Evolutionary conservation across 2,113 vertebrate species (phyloP), one percentile per base, ranked within the genome.

Genomic region (Bucco capensis): DNA sequence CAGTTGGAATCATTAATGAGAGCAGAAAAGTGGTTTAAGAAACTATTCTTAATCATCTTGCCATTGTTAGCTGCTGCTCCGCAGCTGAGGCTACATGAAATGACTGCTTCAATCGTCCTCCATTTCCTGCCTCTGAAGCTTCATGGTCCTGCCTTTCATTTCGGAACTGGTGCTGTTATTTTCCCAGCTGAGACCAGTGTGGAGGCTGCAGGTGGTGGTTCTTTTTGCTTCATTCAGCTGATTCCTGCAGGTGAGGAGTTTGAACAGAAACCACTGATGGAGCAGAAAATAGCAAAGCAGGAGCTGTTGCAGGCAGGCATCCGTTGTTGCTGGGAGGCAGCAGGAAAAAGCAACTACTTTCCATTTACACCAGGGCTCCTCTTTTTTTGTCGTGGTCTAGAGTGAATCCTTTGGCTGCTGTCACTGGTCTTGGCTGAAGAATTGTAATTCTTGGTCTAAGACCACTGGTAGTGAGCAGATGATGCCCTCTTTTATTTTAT

Each of bases 71-170:
- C 86, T 86, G 77, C 85, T 82, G 85, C 72, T 86, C 56, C 1
- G 12, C 88, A 74, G 95, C 88, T 90, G 86, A 92, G 88, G 16
- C 90, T 67, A 86, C 69, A 7, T 8, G 22, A 72, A 87, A 64
- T 2, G 71, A 75, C 82, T 14, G 92, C 87, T 75, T 35, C 27
- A 54, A 46, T 86, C 40, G 35, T 75, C 91, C 94, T 96, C 95
- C 95, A 95, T 96, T 96, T 96, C 95, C 95, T 95, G 94, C 91
- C 44, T 88, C 89, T 4, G 50, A 91, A 83, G 81, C 92, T 92
- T 95, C 47, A 0, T 93, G 83, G 88, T 81, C 92, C 91, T 93
- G 92, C 84, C 94, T 78, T 92, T 95, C 95, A 88, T 96, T 96
- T 95, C 94, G 91, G 94, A 90, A 28, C 83, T 12, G 51, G 64